Base-by-base conservation (phyloP, 2,113 vertebrate genomes). In the Lophius piscatorius region DNA sequence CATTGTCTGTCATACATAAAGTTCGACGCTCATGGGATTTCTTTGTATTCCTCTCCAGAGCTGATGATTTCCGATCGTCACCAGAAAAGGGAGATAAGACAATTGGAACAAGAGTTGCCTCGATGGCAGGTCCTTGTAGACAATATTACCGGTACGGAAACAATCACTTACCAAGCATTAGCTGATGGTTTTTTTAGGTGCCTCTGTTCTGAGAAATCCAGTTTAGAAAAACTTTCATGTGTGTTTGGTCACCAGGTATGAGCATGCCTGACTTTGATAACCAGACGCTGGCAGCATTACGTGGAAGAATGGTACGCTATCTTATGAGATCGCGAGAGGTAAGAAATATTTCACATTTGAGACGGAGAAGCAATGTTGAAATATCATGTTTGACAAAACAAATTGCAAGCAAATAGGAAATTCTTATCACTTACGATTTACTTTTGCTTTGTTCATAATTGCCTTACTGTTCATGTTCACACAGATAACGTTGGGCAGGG, bases 71-170 rank as follows among this genome's bases (percentile, higher is more conserved):
- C 95, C 0, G 96, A 98, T 72, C 90, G 96, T 17, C 93, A 96
- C 26, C 96, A 98, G 89, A 98, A 98, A 70, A 89, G 92, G 17
- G 96, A 98, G 89, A 98, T 98, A 68, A 91, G 94, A 34, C 96
- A 98, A 75, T 72, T 98, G 74, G 96, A 98, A 57, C 96, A 97
- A 84, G 96, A 98, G 49, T 81, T 98, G 56, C 94, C 96, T 46
- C 94, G 95, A 34, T 98, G 96, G 96, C 96, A 98, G 81, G 95
- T 96, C 59, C 87, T 98, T 0, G 96, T 97, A 0, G 96, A 98
- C 68, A 97, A 94, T 63, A 97, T 98, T 76, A 98, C 96, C 74
- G 96, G 96, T 96, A 44, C 77, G 88, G 28, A 28, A 13, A 9
- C 11, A 9, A 6, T 34, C 4, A 40, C 13, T 39, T 5, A 20